These are phyloP conservation scores for Danio albolineatus DNA, from an alignment of 2,797 vertebrate genomes.

Conservation along the genomic window DNA sequence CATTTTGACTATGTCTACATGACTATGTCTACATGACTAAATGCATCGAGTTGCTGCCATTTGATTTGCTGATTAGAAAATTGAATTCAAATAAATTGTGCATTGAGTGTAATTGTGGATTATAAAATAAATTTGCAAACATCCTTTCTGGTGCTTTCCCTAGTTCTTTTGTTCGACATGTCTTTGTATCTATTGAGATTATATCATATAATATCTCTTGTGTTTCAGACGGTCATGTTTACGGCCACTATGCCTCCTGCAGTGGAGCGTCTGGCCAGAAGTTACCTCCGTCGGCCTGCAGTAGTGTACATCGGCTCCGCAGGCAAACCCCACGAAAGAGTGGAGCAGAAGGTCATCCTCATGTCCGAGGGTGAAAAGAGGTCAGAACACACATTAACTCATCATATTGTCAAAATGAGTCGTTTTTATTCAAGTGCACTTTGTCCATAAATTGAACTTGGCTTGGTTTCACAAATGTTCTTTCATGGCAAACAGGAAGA, in stretches of 20 bases:
- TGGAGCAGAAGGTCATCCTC: constrained; percentile 97
- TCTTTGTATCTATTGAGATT: neutral
- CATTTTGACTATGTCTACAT: no score
- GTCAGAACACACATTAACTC: constrained; percentile 65
- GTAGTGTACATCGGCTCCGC: constrained; percentile 99
- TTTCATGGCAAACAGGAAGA: constrained; percentile 90
- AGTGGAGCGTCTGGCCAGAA: constrained; percentile 93
- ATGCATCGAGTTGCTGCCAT: no score
- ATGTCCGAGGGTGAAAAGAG: constrained; percentile 98
- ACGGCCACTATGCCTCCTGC: constrained; percentile 97
- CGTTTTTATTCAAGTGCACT: no score
- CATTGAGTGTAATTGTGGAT: no score
- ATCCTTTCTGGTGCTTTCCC: neutral
- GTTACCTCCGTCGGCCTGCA: constrained; percentile 92
- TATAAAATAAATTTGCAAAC: no score
- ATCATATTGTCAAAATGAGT: neutral
- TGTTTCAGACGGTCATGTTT: constrained; percentile 95
- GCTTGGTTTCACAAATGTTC: no score
- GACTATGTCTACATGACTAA: no score
- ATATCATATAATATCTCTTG: neutral
- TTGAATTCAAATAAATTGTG: no score
- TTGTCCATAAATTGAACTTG: no score
- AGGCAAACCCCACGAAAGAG: constrained; percentile 97
- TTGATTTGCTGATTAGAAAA: no score
- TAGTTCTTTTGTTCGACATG: no score